These are phyloP conservation scores for Carcinoscorpius rotundicauda DNA, from an alignment of 1,140 invertebrate species.

Conservation along the genomic window DNA sequence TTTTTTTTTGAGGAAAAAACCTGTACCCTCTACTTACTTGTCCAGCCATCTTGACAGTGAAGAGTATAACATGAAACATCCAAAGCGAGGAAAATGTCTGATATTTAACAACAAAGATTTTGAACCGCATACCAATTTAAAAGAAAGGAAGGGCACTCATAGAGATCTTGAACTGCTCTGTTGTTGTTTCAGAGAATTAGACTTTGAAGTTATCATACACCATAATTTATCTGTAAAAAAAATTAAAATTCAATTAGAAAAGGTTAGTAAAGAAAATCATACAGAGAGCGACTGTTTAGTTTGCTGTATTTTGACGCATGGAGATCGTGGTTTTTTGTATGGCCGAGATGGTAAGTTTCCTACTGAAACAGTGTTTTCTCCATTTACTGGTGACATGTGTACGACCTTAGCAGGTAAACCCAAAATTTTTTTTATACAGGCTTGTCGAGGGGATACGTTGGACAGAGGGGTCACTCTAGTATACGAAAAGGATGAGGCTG, in stretches of 20 bases:
- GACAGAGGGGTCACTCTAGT: constrained; percentile 44
- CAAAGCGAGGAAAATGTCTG: constrained; percentile 60
- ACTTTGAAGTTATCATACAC: constrained; percentile 32
- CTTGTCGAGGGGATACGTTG: constrained; percentile 75
- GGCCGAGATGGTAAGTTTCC: constrained; percentile 52
- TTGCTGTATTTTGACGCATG: constrained; percentile 73
- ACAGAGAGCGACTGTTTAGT: constrained; percentile 61
- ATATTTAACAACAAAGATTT: constrained; percentile 81
- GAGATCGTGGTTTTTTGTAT: constrained; percentile 73
- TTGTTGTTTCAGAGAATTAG: constrained; percentile 29
- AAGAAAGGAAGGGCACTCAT: constrained; percentile 34
- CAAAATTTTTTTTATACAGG: constrained; percentile 84
- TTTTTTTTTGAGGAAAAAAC: no score
- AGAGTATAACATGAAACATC: constrained; percentile 73
- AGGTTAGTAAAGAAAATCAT: constrained; percentile 47
- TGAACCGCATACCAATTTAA: constrained; percentile 27
- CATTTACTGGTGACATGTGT: constrained; percentile 77
- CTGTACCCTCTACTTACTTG: no score
- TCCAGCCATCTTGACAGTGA: no score
- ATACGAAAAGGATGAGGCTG: constrained; percentile 19
- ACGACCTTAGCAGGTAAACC: constrained; percentile 81
- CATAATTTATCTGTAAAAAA: constrained; percentile 34
- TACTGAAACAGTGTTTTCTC: constrained; percentile 58
- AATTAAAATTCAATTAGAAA: no score
- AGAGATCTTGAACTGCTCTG: constrained; percentile 31